Base-by-base conservation (phyloP, 2,888 invertebrate species). In the Andrena minutula region DNA sequence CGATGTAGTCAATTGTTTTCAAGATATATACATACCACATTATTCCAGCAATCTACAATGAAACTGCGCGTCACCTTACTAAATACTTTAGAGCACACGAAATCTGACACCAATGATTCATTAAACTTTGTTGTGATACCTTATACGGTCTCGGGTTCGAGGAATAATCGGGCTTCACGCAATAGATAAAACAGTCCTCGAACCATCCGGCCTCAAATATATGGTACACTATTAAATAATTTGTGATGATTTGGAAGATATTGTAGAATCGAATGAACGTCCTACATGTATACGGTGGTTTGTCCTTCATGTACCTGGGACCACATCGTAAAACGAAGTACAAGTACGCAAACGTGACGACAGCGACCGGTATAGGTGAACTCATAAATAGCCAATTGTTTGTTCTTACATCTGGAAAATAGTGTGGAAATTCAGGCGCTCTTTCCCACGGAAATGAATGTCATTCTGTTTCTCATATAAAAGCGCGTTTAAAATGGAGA, bases 211-310 rank as follows among this genome's bases (percentile, higher is more conserved):
- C 51, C 0, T 64, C 56, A 1, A 94, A 83, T 95, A 95, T 16
- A 94, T 94, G 0, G 95, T 95, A 0, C 95, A 95, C 95, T 96
- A 96, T 1, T 96, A 96, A 10, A 95, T 95, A 16, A 26, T 92
- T 92, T 30, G 81, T 58, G 0, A 92, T n/a, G 23, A 92, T 87
- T 95, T 98, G 98, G 66, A 96, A 92, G 16, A 97, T 94, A 92
- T 98, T 98, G 94, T 98, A 98, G 88, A 95, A 94, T 78, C 96
- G 95, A 85, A 98, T 96, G 47, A 96, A 91, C 2, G 93, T 94
- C 86, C 96, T 96, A 35, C 98, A 93, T 12, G 96, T 94, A 91
- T 95, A 96, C 0, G 98, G 95, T 83, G 95, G 94, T 70, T 96
- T 95, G 87, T 96, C 94, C 90, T 95, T 95, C 98, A 98, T 98